These are phyloP conservation scores for Campaea margaritaria DNA, from an alignment of 2,888 invertebrate species.

Conservation along the genomic window DNA sequence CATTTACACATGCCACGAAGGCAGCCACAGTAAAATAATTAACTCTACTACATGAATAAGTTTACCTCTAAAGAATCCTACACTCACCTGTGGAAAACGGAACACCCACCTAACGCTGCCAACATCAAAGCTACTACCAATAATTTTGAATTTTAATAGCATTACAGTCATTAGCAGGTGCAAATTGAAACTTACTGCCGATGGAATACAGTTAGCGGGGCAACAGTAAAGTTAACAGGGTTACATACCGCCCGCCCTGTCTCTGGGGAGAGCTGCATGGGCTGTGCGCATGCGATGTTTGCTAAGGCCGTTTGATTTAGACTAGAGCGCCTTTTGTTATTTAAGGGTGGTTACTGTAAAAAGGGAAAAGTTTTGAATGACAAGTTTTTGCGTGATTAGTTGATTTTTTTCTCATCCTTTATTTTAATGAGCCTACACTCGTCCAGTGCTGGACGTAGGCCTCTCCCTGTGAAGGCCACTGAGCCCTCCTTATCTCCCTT, in stretches of 20 bases:
- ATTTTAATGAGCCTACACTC: too few relatives aligned
- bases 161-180: slow-evolving; percentile 57
- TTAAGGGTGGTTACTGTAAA: too few relatives aligned
- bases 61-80: too few relatives aligned
- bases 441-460: too few relatives aligned
- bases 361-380: too few relatives aligned
- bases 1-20: too few relatives aligned
- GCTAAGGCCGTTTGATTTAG: slow-evolving; percentile 29
- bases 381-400: too few relatives aligned
- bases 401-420: too few relatives aligned
- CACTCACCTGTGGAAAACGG: background rate
- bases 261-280: slow-evolving; percentile 47
- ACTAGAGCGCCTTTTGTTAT: slow-evolving; percentile 17
- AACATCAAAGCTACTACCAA: background rate
- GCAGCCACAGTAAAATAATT: too few relatives aligned
- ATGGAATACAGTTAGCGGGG: slow-evolving; percentile 61
- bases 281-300: slow-evolving; percentile 54
- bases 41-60: too few relatives aligned
- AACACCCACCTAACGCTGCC: background rate
- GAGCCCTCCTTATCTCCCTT: too few relatives aligned
- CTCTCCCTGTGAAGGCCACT: too few relatives aligned
- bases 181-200: slow-evolving; percentile 65
- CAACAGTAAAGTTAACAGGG: slow-evolving; percentile 21
- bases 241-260: slow-evolving; percentile 13
- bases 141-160: slow-evolving; percentile 47